phyloP scores from a whole-genome alignment of 2,113 vertebrate species.

The Caranx melampygus region DNA sequence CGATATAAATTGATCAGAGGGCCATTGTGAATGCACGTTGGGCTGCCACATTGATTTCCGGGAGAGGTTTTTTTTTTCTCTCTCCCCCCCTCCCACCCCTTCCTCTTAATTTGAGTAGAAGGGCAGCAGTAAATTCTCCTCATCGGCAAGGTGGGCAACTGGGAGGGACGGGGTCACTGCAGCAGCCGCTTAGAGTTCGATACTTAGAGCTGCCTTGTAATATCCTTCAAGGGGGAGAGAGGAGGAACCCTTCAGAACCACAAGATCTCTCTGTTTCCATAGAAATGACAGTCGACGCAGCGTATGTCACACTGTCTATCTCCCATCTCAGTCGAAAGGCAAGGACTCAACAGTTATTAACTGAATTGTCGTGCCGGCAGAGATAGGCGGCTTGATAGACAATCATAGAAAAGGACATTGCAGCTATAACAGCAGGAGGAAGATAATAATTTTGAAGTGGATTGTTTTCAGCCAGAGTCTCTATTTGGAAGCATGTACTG shows the following conservation, averaged over 20 bases:
- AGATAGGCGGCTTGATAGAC: slow-evolving; percentile 74
- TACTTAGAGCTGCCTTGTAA: slow-evolving; percentile 54
- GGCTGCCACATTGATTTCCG: slow-evolving; percentile 75
- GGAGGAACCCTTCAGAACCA: slow-evolving; percentile 57
- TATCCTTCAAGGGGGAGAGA: slow-evolving; percentile 48
- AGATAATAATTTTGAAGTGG: slow-evolving; percentile 77
- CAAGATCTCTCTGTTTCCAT: slow-evolving; percentile 70
- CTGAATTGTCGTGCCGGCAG: slow-evolving; percentile 65
- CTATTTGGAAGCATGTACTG: slow-evolving; percentile 54
- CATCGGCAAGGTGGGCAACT: slow-evolving; percentile 46
- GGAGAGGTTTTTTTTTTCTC: slow-evolving; percentile 47
- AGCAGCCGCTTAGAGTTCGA: slow-evolving; percentile 43
- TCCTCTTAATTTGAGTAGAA: slow-evolving; percentile 68
- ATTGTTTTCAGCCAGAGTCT: slow-evolving; percentile 72
- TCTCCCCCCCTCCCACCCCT: not conserved
- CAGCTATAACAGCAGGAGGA: slow-evolving; percentile 70
- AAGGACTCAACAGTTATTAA: slow-evolving; percentile 72
- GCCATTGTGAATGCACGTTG: slow-evolving; percentile 70
- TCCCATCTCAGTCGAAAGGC: slow-evolving; percentile 58
- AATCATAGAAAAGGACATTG: slow-evolving; percentile 74
- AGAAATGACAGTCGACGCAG: slow-evolving; percentile 66
- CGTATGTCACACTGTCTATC: slow-evolving; percentile 66
- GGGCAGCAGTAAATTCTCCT: slow-evolving; percentile 68
- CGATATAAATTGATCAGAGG: slow-evolving; percentile 79
- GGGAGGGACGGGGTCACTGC: slow-evolving; percentile 58